Percentiles rank a stretch among this genome's conserved stretches.
These are phyloP conservation scores for Synanthedon myopaeformis DNA, from an alignment of 2,888 invertebrate genomes.

Conservation along the genomic window DNA sequence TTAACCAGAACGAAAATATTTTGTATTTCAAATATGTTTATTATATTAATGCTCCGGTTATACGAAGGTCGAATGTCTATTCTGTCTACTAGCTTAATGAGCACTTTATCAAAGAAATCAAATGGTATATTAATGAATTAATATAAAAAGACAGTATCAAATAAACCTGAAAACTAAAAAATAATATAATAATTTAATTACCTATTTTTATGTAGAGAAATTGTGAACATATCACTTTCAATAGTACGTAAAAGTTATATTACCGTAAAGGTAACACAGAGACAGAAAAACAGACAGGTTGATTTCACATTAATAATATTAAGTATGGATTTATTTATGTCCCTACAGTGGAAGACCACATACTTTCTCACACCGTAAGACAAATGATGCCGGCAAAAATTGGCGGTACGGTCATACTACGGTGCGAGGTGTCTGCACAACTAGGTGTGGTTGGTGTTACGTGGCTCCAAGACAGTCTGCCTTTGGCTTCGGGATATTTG, in stretches of 20 bases:
- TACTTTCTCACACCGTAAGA: constrained; percentile 40
- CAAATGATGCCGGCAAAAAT: constrained; percentile 53
- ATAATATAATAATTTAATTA: no score
- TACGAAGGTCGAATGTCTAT: no score
- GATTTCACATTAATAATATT: neutral
- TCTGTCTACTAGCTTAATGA: no score
- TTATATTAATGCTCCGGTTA: no score
- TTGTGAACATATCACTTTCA: no score
- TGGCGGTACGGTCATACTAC: constrained; percentile 44
- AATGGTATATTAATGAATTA: no score
- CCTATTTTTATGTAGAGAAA: no score
- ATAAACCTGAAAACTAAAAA: no score
- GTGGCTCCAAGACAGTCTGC: constrained; percentile 58
- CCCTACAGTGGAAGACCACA: constrained; percentile 48
- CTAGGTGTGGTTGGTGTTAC: constrained; percentile 45
- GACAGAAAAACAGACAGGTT: neutral
- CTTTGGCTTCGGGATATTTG: constrained; percentile 44
- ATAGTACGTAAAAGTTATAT: no score
- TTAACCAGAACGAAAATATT: constrained; percentile 1
- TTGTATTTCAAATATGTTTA: neutral
- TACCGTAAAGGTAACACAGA: no score
- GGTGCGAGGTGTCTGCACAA: constrained; percentile 55
- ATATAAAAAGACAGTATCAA: no score
- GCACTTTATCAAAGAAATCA: no score
- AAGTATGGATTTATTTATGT: neutral